These are phyloP conservation scores for Xerus inauris DNA, from an alignment of 2,113 vertebrate genomes.

Conservation along the genomic window DNA sequence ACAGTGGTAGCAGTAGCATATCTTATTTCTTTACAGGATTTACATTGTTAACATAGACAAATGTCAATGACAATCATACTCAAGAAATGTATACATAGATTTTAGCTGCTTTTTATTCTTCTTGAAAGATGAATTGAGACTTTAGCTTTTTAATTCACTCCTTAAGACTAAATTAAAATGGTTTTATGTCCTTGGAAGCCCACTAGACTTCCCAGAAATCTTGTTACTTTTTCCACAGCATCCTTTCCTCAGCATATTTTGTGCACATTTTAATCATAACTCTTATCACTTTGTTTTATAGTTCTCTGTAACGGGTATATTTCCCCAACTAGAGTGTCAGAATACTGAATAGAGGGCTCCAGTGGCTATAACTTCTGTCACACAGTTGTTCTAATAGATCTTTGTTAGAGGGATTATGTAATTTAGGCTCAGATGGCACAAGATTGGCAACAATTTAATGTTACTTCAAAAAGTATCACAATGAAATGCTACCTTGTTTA, in stretches of 20 bases:
- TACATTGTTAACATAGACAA: not conserved
- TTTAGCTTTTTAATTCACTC: conserved; percentile 2
- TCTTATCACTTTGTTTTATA: not conserved
- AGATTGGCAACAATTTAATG: not conserved
- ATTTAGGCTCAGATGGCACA: not conserved
- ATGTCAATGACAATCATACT: not conserved
- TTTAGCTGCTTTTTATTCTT: not conserved
- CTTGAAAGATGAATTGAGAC: not conserved
- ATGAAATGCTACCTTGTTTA: not conserved
- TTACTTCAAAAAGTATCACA: not conserved
- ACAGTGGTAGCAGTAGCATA: not conserved
- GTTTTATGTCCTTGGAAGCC: not conserved
- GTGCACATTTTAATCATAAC: not conserved
- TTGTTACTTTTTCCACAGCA: not conserved
- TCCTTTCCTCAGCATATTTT: not conserved
- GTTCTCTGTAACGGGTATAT: not conserved
- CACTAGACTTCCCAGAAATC: not conserved
- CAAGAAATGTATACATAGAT: not conserved
- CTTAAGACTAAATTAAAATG: not conserved
- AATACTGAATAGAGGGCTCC: not conserved
- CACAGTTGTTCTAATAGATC: not conserved
- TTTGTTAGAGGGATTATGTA: not conserved
- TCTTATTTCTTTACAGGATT: not conserved
- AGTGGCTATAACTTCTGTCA: not conserved
- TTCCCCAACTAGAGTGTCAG: not conserved